Evolutionary conservation across 2,888 invertebrate species (phyloP), one percentile per base, ranked within the genome.

Genomic region (Nomada hirtipes): DNA sequence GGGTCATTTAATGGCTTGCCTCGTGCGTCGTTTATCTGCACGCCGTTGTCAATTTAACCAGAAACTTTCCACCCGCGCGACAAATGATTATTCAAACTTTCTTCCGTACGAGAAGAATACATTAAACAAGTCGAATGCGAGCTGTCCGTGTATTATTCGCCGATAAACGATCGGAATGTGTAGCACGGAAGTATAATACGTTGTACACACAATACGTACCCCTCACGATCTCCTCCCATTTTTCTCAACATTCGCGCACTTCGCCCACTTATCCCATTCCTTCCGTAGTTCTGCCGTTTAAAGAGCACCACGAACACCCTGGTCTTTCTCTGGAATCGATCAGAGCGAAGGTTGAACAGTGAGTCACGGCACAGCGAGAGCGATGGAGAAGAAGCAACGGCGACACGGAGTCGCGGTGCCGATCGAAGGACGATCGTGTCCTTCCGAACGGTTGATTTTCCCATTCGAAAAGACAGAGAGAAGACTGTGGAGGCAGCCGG

Each of bases 371-470:
- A 3, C 15, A 26, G 11, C 47, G 47, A 47, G 47, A 15, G 11
- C 47, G 15, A 15, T 2, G 47, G 4, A 47, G 47, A 47, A 13
- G 47, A 47, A 47, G 3, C 47, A 13, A 15, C 11, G 47, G 47
- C 47, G 47, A 47, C 47, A 3, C 47, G 47, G 47, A 1, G 47
- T 47, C 47, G 47, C 47, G 47, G 47, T 47, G 47, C 4, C 47
- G 36, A 67, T 64, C 69, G 61, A 80, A 78, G 80, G 84, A 80
- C 77, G 84, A 78, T 52, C 20, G 50, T 50, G 53, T 82, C 75
- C 70, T 73, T 63, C 47, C 52, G 87, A 63, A 44, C 72, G 55
- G 50, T 69, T 69, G 67, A 55, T 79, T 79, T 87, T 77, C 64
- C 81, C 72, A 55, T 76, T 44, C 50, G 60, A 60, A 57, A 69